Base-by-base conservation (phyloP, 2,888 invertebrate genomes). In the Rhyacophila evoluta region DNA sequence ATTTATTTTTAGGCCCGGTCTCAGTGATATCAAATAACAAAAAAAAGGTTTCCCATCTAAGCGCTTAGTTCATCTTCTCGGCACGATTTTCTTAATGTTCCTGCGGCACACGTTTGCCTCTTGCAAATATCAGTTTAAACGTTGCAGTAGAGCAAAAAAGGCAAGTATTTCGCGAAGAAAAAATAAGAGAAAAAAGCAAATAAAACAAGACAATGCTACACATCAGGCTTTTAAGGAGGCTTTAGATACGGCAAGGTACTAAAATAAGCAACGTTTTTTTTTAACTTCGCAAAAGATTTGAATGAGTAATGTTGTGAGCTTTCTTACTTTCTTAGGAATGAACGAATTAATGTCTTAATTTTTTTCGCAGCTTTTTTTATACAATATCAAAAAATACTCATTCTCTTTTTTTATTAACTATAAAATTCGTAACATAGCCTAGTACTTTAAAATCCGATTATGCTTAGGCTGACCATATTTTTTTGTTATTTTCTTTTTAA, bases 1-100 rank as follows among this genome's bases (percentile, higher is more conserved):
- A 33, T 33, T 33, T 4, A 6, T 33, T 33, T 33, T 33, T 33
- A 33, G 6, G 29, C 29, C 29, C 6, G 29, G 29, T 33, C 6
- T 6, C 29, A 33, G n/a, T n/a, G n/a, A 33, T 33, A 33, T 33
- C 29, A 33, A 33, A 33, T 33, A 33, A 33, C 29, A 19, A 55
- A 8, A 25, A 39, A 55, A 55, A 55, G 55, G 55, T 55, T 55
- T 19, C 6, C 55, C 8, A 1, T 10, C 19, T 25, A 19, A 55
- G 55, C 15, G 10, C 55, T 55, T 55, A 55, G 55, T 55, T 55
- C 55, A 55, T 55, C 55, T 55, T 55, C 25, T 19, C 10, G 55
- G 55, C 55, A 55, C 55, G 55, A 25, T 55, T 55, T 55, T 55
- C 55, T 55, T 55, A 55, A 55, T 55, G 55, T 55, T 55, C 55